Evolutionary conservation across 92 coral and sea anemone species (phyloP), one percentile per base, ranked within the genome.

Genomic region (Pocillopora meandrina): DNA sequence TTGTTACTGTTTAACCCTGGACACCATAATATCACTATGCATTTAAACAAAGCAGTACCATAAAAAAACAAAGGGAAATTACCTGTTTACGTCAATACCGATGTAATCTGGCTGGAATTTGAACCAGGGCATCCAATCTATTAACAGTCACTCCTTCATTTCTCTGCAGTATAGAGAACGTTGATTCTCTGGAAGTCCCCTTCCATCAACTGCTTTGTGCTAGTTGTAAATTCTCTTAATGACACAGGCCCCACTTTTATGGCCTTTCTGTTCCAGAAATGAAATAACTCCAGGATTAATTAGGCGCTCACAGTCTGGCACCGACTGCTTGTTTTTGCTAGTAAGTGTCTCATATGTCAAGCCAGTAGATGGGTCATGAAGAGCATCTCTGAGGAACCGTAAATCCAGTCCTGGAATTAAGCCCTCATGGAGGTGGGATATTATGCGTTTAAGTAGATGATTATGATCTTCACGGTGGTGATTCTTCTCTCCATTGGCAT

Each of bases 401-500:
- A 61, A 61, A 61, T 88, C 77, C 2, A 87, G 59, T 4, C 90
- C 93, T 12, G 95, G 90, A 56, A 92, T 90, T 49, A 26, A 62
- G 17, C 87, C 95, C 74, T 76, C 93, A 49, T 90, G 89, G 11
- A 93, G 86, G 74, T 78, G 81, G 10, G 34, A 68, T 16, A 76
- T 62, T 20, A 88, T 85, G 12, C 90, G 72, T 71, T 93, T 93
- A 2, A 92, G 88, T 57, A 93, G 78, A 72, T 93, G 94, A 60
- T 88, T 93, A 65, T 90, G 96, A 75, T 93, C 91, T 84, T 93
- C 96, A 57, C 88, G 63, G 34, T 91, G 92, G 57, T 91, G 91
- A 52, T 84, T 75, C 56, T 42, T 47, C 59, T 93, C 97, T 9
- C 58, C 71, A 62, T 69, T 76, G 10, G 16, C 86, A 61, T 87